phyloP scores from a whole-genome alignment of 2,888 invertebrate species.

The Tipula lateralis region DNA sequence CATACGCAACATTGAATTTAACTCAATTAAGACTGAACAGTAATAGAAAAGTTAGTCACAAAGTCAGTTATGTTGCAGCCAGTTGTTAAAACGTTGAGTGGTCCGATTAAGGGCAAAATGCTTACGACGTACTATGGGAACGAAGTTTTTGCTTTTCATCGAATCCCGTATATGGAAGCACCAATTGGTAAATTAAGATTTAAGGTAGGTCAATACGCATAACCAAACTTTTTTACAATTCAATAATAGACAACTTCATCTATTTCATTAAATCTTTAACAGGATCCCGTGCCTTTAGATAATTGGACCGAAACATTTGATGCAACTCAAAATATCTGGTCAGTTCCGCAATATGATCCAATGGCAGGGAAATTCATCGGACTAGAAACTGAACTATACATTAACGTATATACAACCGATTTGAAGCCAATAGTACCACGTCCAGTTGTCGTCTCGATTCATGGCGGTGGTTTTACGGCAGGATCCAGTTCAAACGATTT shows the following conservation, averaged over 20 bases:
- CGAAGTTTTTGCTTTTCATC: neutral
- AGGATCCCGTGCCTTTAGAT: too few species aligned
- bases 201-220: neutral
- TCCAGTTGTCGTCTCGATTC: constrained; percentile 61
- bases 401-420: neutral
- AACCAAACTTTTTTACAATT: too few species aligned
- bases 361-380: neutral
- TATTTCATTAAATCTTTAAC: too few species aligned
- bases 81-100: neutral
- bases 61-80: neutral
- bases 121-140: neutral
- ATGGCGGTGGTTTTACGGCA: constrained; percentile 58
- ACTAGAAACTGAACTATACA: neutral
- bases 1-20: too few species aligned
- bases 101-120: neutral
- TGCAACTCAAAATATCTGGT: neutral
- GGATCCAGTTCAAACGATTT: constrained; percentile 42
- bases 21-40: too few species aligned
- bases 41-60: too few species aligned
- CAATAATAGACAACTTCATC: too few species aligned
- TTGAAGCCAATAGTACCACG: neutral
- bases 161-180: too few species aligned
- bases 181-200: neutral
- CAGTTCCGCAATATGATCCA: neutral
- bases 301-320: neutral